phyloP scores from a whole-genome alignment of 2,113 vertebrate genomes.

The Heterotis niloticus region DNA sequence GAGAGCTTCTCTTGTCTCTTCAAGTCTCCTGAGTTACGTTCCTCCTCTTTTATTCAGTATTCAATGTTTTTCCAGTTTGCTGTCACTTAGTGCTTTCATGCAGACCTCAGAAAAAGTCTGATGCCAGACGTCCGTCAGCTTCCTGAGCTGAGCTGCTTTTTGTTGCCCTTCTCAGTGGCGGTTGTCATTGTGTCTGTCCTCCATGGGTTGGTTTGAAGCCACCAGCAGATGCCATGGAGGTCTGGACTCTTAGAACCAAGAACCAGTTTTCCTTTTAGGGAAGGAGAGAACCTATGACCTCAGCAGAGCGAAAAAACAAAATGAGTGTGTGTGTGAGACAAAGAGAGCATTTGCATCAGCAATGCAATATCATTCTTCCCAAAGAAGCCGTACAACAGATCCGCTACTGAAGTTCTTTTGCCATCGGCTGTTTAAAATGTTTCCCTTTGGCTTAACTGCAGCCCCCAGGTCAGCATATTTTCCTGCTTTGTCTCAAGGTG shows the following conservation, averaged over 20 bases:
- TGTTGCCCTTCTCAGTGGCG: not conserved
- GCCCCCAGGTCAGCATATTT: too few species aligned
- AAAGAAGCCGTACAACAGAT: not conserved
- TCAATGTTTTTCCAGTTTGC: constrained; percentile 29
- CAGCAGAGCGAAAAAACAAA: not conserved
- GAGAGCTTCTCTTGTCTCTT: constrained; percentile 1
- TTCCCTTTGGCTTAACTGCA: too few species aligned
- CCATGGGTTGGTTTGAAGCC: constrained; percentile 14
- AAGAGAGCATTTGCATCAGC: not conserved
- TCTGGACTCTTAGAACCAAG: not conserved
- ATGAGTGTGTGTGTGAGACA: not conserved
- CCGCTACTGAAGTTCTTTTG: not conserved
- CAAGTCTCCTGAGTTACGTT: constrained; percentile 6
- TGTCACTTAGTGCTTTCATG: not conserved
- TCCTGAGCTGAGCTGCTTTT: not conserved
- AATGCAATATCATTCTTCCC: too few species aligned
- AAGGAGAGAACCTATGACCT: not conserved
- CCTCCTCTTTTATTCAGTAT: constrained; percentile 16
- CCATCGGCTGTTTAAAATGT: too few species aligned
- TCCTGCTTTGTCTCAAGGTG: too few species aligned
- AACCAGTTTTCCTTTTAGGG: not conserved
- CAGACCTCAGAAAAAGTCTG: not conserved
- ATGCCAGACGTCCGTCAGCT: not conserved
- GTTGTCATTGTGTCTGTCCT: not conserved
- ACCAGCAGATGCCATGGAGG: not conserved